Base-by-base conservation (phyloP, 23 tunicate genomes). In the Phallusia fumigata region DNA sequence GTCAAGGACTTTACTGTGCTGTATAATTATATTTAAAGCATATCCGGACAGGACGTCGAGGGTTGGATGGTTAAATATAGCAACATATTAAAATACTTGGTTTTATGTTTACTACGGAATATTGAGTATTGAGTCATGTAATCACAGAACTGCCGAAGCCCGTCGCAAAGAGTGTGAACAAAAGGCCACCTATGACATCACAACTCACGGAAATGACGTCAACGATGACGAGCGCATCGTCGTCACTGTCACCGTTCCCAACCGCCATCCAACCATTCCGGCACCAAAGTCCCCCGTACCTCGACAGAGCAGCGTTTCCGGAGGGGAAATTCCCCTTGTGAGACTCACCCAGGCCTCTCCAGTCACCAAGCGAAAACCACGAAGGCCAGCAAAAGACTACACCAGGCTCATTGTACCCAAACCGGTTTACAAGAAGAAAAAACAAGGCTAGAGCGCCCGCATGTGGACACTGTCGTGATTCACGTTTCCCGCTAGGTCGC, bases 261-360 rank as follows among this genome's bases (percentile, higher is more conserved):
- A 58, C 8, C 69, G 69, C 13, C 69, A 58, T 24, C 69, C 26
- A 58, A 8, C 69, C 28, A 5, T 5, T 3, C 15, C 16, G 15
- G 28, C 69, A 24, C 69, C 69, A 16, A 40, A 10, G 5, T 10
- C 47, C 10, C 10, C 47, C 8, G 10, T 3, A 40, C 47, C 5
- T 5, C 69, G 28, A 6, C 69, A 58, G 13, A 58, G 69, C 69
- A 58, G 28, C 28, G 28, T 5, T 21, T 21, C 28, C 11, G 26
- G 15, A 22, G 69, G 69, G 26, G 69, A 58, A 22, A 16, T 58
- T 1, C 69, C 69, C 2, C 28, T 58, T 22, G 69, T 58, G 69
- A 58, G 69, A 58, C 69, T 58, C 28, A 58, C 69, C 13, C 69
- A 58, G 28, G 69, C 69, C 69, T 58, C 69, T 1, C 69, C 69